Base-by-base conservation (phyloP, 2,797 vertebrate species). In the Xiphophorus birchmanni region DNA sequence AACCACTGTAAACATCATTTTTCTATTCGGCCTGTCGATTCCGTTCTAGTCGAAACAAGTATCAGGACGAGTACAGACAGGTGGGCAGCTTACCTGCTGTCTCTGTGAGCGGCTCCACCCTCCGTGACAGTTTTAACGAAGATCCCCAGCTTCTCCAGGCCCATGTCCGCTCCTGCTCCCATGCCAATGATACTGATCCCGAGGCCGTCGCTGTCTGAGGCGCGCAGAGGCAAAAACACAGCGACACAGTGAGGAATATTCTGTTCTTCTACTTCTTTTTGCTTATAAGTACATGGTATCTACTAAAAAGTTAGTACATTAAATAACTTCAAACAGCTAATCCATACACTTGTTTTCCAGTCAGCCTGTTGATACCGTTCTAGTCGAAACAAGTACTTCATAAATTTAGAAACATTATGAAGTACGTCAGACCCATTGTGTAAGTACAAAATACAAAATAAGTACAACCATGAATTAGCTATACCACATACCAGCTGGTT, bases 171-270 rank as follows among this genome's bases (percentile, higher is more conserved):
- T 44, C 98, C 98, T 0, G 98, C 98, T 0, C 98, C 98, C 98
- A 99, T 99, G 13, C 98, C 98, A 0, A 99, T 99, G 91, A 99
- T 99, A 89, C 98, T 99, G 95, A 99, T 99, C 4, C 98, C 98
- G 87, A 99, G 91, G 63, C 98, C 98, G 5, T 98, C 98, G 0
- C 96, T 96, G 89, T 98, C 98, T 99, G 85, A 80, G 26, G 82
- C 1, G 80, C 54, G 45, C 60, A 56, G 29, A 80, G 11, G 58
- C 48, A 78, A 63, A 42, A 0, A 42, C 37, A 42, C 26, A 84
- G n/a, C 45, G 58, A 69, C 4, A 0, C 37, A 17, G 2, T 67
- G 1, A 40, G 21, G 4, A 21, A 67, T 40, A 10, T 40, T 21
- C 37, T 40, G 10, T 23, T 40, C 9, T 1, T 29, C 26, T 45